These are phyloP conservation scores for Sardina pilchardus DNA, from an alignment of 2,113 vertebrate species.

Conservation along the genomic window DNA sequence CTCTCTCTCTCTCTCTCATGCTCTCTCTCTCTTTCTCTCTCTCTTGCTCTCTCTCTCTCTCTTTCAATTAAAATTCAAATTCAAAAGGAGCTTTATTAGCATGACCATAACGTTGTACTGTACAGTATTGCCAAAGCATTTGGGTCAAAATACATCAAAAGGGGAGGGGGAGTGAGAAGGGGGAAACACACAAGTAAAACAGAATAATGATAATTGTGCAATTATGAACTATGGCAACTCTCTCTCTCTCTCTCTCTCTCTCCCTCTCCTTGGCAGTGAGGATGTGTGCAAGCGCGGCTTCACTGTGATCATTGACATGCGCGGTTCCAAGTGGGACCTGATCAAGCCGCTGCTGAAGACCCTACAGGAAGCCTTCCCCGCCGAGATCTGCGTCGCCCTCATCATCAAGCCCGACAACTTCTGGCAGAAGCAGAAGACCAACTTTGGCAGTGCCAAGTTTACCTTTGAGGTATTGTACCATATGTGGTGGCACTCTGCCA, in stretches of 20 bases:
- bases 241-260: background rate
- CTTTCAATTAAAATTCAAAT: too few relatives aligned
- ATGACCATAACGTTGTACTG: too few relatives aligned
- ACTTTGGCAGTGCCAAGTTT: conserved; percentile 98
- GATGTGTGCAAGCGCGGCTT: conserved; percentile 97
- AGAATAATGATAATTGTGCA: too few relatives aligned
- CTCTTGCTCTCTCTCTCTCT: background rate
- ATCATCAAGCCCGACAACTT: conserved; percentile 99
- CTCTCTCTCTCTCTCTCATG: conserved; percentile 21
- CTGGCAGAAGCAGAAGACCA: conserved; percentile 99
- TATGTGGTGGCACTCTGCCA: background rate
- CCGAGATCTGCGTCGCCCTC: conserved; percentile 94
- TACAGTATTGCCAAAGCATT: too few relatives aligned
- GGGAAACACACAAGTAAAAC: too few relatives aligned
- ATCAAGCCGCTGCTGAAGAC: conserved; percentile 98
- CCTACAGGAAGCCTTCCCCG: conserved; percentile 93
- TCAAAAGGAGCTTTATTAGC: too few relatives aligned
- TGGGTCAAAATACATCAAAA: too few relatives aligned
- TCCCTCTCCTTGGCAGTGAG: conserved; percentile 74
- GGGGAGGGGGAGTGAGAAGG: too few relatives aligned
- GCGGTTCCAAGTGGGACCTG: conserved; percentile 97
- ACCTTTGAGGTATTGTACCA: conserved; percentile 88
- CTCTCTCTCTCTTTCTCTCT: background rate
- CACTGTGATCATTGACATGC: conserved; percentile 98
- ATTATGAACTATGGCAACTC: too few relatives aligned